Evolutionary conservation across 2,888 invertebrate species (phyloP).

Genomic region (Aphodius granarius): DNA sequence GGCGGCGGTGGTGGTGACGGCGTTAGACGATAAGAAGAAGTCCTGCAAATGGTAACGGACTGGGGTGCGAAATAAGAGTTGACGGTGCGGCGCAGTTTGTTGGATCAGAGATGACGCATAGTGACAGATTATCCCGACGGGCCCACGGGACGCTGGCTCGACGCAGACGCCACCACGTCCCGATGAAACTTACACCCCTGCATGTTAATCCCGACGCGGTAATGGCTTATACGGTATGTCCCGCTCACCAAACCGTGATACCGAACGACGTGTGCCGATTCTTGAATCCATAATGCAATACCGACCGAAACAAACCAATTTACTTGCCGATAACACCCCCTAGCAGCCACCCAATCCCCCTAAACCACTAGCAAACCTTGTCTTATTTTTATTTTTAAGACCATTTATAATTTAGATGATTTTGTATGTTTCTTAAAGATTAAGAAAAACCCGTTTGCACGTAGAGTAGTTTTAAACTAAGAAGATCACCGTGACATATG

Average conservation of each 20-base stretch:
- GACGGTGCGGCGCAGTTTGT: constrained; percentile 37
- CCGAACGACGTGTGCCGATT: constrained; percentile 30
- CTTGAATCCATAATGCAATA: constrained; percentile 31
- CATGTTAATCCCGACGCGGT: constrained; percentile 35
- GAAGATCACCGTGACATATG: too few relatives aligned
- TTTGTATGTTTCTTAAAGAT: too few relatives aligned
- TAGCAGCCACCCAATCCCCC: background rate
- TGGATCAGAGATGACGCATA: constrained; percentile 39
- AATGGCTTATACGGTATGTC: constrained; percentile 31
- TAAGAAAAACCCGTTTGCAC: too few relatives aligned
- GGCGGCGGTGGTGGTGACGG: background rate
- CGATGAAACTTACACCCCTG: constrained; percentile 33
- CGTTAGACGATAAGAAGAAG: constrained; percentile 6
- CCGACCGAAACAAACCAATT: constrained; percentile 7
- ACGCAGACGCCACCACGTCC: constrained; percentile 30
- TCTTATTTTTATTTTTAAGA: background rate
- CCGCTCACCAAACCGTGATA: constrained; percentile 25
- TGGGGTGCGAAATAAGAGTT: constrained; percentile 39
- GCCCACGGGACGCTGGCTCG: constrained; percentile 35
- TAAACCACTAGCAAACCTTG: background rate
- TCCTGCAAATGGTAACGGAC: constrained; percentile 19
- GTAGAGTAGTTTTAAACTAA: too few relatives aligned
- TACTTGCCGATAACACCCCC: background rate
- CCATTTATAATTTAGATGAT: too few relatives aligned
- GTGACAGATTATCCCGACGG: constrained; percentile 41